phyloP scores from a whole-genome alignment of 1,140 invertebrate species.

The Polypedilum pembai region DNA sequence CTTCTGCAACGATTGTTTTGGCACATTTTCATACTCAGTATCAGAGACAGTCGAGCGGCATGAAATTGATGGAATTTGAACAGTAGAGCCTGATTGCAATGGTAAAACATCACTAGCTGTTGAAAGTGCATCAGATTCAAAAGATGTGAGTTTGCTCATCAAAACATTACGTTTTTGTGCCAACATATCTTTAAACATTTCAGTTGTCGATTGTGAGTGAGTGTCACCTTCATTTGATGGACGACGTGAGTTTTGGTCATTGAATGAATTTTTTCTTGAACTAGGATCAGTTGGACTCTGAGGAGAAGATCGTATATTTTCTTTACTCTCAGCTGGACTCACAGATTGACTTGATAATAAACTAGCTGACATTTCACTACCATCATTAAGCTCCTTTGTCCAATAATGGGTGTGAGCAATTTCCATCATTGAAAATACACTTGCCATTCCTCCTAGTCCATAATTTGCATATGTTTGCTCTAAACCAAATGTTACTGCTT shows the following conservation, averaged over 20 bases:
- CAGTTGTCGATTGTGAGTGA: conserved; percentile 62
- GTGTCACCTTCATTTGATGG: conserved; percentile 34
- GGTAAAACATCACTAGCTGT: conserved; percentile 42
- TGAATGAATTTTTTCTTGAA: conserved; percentile 39
- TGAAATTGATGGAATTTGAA: conserved; percentile 46
- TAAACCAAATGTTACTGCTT: conserved; percentile 81
- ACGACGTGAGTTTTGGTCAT: conserved; percentile 40
- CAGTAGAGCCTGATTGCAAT: conserved; percentile 34
- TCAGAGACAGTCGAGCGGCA: conserved; percentile 86
- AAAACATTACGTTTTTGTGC: conserved; percentile 79
- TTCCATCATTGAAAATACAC: conserved; percentile 92
- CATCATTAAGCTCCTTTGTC: conserved; percentile 74
- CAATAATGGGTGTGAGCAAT: conserved; percentile 98
- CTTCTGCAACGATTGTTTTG: conserved; percentile 36
- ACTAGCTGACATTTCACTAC: conserved; percentile 45
- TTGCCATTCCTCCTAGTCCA: conserved; percentile 93
- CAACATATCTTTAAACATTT: conserved; percentile 82
- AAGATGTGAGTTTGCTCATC: conserved; percentile 76
- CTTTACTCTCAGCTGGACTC: conserved; percentile 67
- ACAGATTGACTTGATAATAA: conserved; percentile 46
- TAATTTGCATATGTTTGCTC: conserved; percentile 90
- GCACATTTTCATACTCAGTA: conserved; percentile 79
- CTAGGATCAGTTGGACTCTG: conserved; percentile 39
- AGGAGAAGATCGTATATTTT: conserved; percentile 60
- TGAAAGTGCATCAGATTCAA: conserved; percentile 68